A percentile compares a stretch with the other conserved stretches of the same genome.
Conservation (phyloP, 2,797 vertebrate species). For the Xenentodon cancila region DNA sequence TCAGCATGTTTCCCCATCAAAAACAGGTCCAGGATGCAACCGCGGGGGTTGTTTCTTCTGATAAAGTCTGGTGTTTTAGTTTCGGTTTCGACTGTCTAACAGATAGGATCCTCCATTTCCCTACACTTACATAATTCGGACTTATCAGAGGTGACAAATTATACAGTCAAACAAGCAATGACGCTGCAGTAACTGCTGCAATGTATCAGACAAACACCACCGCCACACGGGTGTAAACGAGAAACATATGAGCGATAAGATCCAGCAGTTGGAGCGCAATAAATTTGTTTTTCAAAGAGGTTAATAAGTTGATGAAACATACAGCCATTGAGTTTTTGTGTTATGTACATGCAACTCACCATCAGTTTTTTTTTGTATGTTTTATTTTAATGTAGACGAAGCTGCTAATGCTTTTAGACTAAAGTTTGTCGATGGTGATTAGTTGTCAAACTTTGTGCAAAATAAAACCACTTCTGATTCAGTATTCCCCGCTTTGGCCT, state of each 20-base stretch:
- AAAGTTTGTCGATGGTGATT: neutral
- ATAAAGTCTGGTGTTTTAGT: conserved; percentile 23
- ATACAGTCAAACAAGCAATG: neutral
- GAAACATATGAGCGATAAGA: conserved; percentile 22
- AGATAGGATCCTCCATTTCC: conserved; percentile 18
- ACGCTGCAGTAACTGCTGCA: conserved; percentile 13
- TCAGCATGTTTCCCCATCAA: neutral
- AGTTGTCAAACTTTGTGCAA: neutral
- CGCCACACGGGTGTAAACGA: neutral
- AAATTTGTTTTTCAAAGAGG: neutral
- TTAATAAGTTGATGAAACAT: neutral
- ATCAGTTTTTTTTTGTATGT: too few species aligned
- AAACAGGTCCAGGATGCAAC: neutral
- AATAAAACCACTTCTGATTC: conserved; percentile 18
- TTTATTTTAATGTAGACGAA: too few species aligned
- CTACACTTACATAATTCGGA: conserved; percentile 12
- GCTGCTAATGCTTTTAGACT: too few species aligned
- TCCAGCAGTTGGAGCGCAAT: neutral
- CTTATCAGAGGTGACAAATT: conserved; percentile 20
- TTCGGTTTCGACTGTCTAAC: conserved; percentile 11
- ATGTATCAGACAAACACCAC: conserved; percentile 30
- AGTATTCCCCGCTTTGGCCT: neutral
- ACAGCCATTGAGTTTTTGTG: too few species aligned
- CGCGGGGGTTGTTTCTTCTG: neutral
- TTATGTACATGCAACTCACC: too few species aligned